Percentiles rank a stretch among this genome's conserved stretches.
phyloP scores from a whole-genome alignment of 2,797 vertebrate species.

The Glyptemys insculpta region DNA sequence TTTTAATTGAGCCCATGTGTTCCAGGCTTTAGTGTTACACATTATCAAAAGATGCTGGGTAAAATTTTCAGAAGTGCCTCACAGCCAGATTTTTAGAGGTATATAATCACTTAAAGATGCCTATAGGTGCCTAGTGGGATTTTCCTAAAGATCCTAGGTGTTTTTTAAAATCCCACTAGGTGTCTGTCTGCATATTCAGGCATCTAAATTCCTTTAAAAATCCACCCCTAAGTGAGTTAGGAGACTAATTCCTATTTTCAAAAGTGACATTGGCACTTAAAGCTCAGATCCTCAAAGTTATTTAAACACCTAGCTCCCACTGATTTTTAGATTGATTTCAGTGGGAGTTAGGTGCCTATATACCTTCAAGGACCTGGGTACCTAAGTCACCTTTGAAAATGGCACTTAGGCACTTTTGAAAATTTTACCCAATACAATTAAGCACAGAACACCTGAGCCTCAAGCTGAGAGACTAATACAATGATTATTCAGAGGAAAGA shows the following conservation, averaged over 20 bases:
- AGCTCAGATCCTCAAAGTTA: not conserved
- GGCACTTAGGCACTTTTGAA: not conserved
- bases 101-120: not conserved
- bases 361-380: not conserved
- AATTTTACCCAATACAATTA: not conserved
- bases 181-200: not conserved
- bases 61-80: not conserved
- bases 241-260: not conserved
- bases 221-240: not conserved
- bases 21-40: not conserved
- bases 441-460: not conserved
- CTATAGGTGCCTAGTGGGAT: not conserved
- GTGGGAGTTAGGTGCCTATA: not conserved
- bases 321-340: not conserved
- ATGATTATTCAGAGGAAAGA: slow-evolving; percentile 23
- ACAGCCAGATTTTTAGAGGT: not conserved
- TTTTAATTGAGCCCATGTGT: not conserved
- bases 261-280: not conserved
- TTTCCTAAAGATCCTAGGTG: not conserved
- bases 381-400: not conserved
- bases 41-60: not conserved
- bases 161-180: not conserved
- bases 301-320: not conserved
- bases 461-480: not conserved
- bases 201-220: not conserved